Percentiles rank a stretch among this genome's conserved stretches.
Conservation (phyloP, 2,797 vertebrate genomes). For the Ibycter americanus region DNA sequence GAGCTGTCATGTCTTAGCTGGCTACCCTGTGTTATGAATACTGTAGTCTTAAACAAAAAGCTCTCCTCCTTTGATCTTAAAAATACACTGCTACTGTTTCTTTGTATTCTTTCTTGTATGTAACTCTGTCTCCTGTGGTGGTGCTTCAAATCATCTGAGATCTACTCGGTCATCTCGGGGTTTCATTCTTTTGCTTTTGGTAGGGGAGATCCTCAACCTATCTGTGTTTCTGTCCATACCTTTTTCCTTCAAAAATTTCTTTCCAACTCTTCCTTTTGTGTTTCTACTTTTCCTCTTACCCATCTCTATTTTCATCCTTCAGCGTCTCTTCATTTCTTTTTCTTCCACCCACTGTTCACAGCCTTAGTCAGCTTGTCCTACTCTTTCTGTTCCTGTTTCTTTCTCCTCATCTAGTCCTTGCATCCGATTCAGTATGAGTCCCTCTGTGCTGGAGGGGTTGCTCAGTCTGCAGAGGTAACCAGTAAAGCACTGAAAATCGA, state of each 20-base stretch:
- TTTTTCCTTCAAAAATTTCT: not conserved
- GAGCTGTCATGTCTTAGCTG: constrained; percentile 27
- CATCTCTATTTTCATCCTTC: not conserved
- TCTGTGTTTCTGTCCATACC: not conserved
- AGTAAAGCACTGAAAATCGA: not conserved
- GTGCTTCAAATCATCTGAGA: not conserved
- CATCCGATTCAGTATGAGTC: not conserved
- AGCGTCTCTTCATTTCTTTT: not conserved
- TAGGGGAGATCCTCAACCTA: not conserved
- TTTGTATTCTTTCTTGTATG: not conserved
- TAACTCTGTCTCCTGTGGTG: not conserved
- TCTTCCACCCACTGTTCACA: not conserved
- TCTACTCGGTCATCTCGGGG: not conserved
- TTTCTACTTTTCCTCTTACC: not conserved
- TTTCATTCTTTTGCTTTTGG: not conserved
- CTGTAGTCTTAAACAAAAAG: constrained; percentile 35
- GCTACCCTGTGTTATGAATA: not conserved
- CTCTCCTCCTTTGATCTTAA: not conserved
- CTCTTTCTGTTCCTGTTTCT: not conserved
- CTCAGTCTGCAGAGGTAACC: not conserved
- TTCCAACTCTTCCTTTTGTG: not conserved
- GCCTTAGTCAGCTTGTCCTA: not conserved
- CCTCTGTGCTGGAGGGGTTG: not conserved
- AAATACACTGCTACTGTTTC: not conserved
- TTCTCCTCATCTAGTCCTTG: not conserved